phyloP scores from a whole-genome alignment of 2,113 vertebrate species.

The Peromyscus californicus region DNA sequence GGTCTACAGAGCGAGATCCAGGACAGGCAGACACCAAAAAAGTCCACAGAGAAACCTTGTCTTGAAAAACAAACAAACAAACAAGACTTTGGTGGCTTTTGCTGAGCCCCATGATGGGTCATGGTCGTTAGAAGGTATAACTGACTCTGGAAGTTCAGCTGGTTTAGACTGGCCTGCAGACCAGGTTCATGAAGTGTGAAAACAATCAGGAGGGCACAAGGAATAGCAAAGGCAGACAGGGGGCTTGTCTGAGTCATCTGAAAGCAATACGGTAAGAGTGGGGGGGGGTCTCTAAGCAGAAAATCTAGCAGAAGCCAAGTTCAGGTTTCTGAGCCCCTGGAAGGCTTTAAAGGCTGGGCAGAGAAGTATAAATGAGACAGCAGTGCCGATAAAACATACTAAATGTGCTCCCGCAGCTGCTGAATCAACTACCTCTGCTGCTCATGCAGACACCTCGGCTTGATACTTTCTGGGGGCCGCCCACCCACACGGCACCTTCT shows the following conservation, averaged over 20 bases:
- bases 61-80: too few species aligned
- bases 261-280: not conserved
- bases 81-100: not conserved
- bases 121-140: not conserved
- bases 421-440: not conserved
- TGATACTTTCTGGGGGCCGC: not conserved
- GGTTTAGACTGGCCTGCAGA: too few species aligned
- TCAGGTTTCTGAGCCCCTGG: not conserved
- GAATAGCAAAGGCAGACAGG: not conserved
- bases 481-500: not conserved
- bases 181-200: not conserved
- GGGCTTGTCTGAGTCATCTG: not conserved
- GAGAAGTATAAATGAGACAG: too few species aligned
- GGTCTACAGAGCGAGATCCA: too few species aligned
- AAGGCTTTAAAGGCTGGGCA: not conserved
- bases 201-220: not conserved
- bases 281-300: not conserved
- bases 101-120: not conserved
- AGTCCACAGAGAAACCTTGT: too few species aligned
- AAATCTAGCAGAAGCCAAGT: not conserved
- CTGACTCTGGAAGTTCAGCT: not conserved
- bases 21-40: too few species aligned
- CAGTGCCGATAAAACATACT: not conserved
- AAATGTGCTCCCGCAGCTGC: not conserved
- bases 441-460: not conserved